Percentiles rank a stretch among this genome's conserved stretches.
These are phyloP conservation scores for Elmis aenea DNA, from an alignment of 2,888 invertebrate species.

Conservation along the genomic window DNA sequence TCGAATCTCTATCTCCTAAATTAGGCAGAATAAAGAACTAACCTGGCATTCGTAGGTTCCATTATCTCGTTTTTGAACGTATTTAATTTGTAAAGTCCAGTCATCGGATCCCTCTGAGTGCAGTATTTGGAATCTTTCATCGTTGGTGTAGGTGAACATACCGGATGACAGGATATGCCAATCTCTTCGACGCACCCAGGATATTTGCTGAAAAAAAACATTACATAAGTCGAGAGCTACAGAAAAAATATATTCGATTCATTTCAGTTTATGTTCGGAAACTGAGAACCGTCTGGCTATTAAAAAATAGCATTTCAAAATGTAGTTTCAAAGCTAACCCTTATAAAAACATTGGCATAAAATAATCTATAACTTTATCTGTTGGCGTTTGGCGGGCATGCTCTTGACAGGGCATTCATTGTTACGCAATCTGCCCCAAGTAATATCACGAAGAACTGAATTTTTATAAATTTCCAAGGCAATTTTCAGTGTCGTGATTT, in stretches of 20 bases:
- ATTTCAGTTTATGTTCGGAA: no score
- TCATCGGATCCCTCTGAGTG: slow-evolving; percentile 87
- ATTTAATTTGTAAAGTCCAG: slow-evolving; percentile 92
- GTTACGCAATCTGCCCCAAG: slow-evolving; percentile 19
- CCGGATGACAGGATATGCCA: slow-evolving; percentile 92
- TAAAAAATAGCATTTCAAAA: no score
- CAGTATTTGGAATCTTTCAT: slow-evolving; percentile 72
- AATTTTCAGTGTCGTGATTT: slow-evolving; percentile 19
- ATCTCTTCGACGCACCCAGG: slow-evolving; percentile 87
- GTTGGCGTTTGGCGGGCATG: slow-evolving; percentile 13
- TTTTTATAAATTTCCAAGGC: slow-evolving; percentile 19
- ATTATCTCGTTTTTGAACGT: slow-evolving; percentile 87
- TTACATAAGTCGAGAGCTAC: background rate
- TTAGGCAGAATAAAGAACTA: no score
- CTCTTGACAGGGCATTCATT: slow-evolving; percentile 19
- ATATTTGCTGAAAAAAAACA: slow-evolving; percentile 64
- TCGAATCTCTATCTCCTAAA: no score
- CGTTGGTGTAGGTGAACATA: slow-evolving; percentile 85
- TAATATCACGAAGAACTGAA: slow-evolving; percentile 19
- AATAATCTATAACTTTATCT: slow-evolving; percentile 10
- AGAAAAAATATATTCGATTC: no score
- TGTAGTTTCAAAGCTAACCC: no score
- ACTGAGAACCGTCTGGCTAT: no score
- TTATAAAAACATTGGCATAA: background rate
- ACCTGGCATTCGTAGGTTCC: slow-evolving; percentile 94